These are phyloP conservation scores for Heterochromis multidens DNA, from an alignment of 2,113 vertebrate genomes.

Conservation along the genomic window DNA sequence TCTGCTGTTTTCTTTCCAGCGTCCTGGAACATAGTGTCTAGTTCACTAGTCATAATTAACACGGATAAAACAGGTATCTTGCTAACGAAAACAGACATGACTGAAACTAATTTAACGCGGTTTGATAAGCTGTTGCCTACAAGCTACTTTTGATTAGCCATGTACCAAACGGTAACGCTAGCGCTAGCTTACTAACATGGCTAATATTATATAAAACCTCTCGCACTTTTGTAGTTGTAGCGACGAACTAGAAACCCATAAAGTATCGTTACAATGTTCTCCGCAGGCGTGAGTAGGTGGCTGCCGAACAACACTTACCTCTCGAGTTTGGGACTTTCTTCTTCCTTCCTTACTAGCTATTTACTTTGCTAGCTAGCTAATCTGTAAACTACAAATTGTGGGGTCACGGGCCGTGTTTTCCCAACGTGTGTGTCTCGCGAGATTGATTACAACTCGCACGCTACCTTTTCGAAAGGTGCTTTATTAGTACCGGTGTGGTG, in stretches of 20 bases:
- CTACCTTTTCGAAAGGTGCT: neutral
- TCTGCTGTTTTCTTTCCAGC: neutral
- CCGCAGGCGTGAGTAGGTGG: too few relatives aligned
- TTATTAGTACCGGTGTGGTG: too few relatives aligned
- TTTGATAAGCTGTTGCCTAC: neutral
- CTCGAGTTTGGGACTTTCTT: neutral
- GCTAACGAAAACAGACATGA: neutral
- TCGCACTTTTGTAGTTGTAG: neutral
- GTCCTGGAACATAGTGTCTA: neutral
- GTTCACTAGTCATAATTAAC: neutral
- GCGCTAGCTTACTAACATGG: neutral
- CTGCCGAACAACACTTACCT: neutral
- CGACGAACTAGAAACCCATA: neutral
- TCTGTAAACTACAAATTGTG: conserved; percentile 45
- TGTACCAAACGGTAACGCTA: neutral
- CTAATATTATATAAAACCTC: neutral
- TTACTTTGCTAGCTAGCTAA: neutral
- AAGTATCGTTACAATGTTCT: too few relatives aligned
- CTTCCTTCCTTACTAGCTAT: neutral
- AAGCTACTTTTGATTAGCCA: neutral
- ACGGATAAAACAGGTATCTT: neutral
- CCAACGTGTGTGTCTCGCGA: neutral
- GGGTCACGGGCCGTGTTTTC: conserved; percentile 39
- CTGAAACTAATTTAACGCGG: neutral
- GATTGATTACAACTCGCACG: neutral